phyloP scores from a whole-genome alignment of 2,113 vertebrate genomes.

The Gobio gobio region DNA sequence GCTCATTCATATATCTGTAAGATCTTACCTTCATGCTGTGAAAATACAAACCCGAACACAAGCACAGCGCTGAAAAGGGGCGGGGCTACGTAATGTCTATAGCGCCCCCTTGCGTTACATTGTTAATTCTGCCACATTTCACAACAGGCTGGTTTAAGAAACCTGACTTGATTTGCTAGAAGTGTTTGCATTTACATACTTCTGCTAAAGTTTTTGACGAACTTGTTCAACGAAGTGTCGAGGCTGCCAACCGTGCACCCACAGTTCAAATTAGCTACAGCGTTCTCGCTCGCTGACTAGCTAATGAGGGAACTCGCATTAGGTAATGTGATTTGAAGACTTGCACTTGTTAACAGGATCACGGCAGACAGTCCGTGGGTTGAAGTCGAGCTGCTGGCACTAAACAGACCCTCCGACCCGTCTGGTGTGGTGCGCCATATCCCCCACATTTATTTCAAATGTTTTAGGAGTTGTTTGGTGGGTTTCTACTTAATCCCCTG shows the following conservation, averaged over 20 bases:
- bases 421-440: not conserved
- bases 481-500: not conserved
- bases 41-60: no score
- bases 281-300: not conserved
- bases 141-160: not conserved
- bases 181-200: not conserved
- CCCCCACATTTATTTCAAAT: not conserved
- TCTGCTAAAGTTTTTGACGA: not conserved
- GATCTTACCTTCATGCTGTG: no score
- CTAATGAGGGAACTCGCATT: not conserved
- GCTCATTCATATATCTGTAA: no score
- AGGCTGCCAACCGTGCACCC: not conserved
- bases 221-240: not conserved
- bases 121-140: not conserved
- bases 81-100: no score
- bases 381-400: not conserved
- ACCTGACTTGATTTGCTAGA: not conserved
- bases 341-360: not conserved
- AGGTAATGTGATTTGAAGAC: slow-evolving; percentile 29
- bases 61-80: no score
- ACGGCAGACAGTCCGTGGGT: not conserved
- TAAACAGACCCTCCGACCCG: slow-evolving; percentile 8
- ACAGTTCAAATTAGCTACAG: not conserved
- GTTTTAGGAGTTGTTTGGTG: slow-evolving; percentile 2
- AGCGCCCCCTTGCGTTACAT: not conserved